Conservation (phyloP, 2,797 vertebrate species). For the Gymnoscopelus microlampas region DNA sequence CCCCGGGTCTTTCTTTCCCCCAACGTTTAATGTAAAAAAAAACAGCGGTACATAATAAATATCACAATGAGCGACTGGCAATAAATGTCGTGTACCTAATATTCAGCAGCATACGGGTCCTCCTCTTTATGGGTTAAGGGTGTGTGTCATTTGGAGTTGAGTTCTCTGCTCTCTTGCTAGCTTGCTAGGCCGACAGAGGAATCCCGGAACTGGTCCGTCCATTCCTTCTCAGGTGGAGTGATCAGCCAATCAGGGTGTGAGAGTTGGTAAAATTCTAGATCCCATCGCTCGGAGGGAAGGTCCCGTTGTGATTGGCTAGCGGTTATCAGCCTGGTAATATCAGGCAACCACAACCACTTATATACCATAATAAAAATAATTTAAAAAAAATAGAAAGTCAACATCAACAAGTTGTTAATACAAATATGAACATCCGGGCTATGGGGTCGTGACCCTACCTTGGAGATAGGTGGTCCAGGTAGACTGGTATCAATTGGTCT, state of each 20-base stretch:
- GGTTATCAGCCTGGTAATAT: too few relatives aligned
- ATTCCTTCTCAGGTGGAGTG: slow-evolving; percentile 57
- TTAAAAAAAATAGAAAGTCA: too few relatives aligned
- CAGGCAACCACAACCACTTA: too few relatives aligned
- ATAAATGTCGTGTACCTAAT: slow-evolving; percentile 28
- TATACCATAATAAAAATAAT: too few relatives aligned
- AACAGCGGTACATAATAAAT: neutral
- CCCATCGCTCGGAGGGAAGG: too few relatives aligned
- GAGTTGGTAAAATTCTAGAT: neutral
- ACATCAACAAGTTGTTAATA: too few relatives aligned
- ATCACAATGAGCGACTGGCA: slow-evolving; percentile 1
- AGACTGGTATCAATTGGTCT: too few relatives aligned
- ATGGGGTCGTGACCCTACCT: too few relatives aligned
- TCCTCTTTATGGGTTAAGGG: slow-evolving; percentile 21
- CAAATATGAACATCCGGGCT: too few relatives aligned
- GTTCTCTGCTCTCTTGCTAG: slow-evolving; percentile 64
- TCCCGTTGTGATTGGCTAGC: too few relatives aligned
- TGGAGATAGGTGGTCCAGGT: too few relatives aligned
- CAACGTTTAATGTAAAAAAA: neutral
- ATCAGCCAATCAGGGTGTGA: slow-evolving; percentile 61
- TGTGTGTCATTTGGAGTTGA: slow-evolving; percentile 55
- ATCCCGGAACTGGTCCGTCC: slow-evolving; percentile 72
- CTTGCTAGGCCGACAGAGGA: slow-evolving; percentile 74
- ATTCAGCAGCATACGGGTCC: slow-evolving; percentile 10
- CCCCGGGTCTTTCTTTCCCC: slow-evolving; percentile 18